These are phyloP conservation scores for Xanthorhoe spadicearia DNA, from an alignment of 2,888 invertebrate genomes.

Conservation along the genomic window DNA sequence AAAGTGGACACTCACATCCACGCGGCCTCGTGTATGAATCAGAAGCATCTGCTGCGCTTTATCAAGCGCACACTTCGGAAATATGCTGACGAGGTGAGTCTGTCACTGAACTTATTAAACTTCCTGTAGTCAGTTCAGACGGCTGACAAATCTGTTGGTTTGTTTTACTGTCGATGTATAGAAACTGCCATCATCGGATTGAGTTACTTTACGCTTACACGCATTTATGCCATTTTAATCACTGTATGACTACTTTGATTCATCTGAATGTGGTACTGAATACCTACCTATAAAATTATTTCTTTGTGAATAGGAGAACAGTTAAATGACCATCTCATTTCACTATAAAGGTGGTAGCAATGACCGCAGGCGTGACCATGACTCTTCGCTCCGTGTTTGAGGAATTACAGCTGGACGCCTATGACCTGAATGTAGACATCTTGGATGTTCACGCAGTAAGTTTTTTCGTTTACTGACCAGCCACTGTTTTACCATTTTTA, in stretches of 20 bases:
- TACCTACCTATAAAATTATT: too few relatives aligned
- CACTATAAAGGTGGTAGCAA: slow-evolving; percentile 52
- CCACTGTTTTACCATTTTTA: neutral
- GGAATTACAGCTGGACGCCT: slow-evolving; percentile 97
- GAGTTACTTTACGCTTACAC: too few relatives aligned
- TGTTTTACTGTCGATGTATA: too few relatives aligned
- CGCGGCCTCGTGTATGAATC: slow-evolving; percentile 99
- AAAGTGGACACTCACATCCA: slow-evolving; percentile 99
- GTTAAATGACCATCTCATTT: neutral
- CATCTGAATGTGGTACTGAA: too few relatives aligned
- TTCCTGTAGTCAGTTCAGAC: too few relatives aligned
- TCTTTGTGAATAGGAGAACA: neutral
- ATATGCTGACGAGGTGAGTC: slow-evolving; percentile 87
- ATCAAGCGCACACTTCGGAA: slow-evolving; percentile 98
- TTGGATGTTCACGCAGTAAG: slow-evolving; percentile 97
- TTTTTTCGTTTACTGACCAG: slow-evolving; percentile 27
- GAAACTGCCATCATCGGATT: neutral
- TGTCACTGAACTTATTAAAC: neutral
- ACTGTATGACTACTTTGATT: too few relatives aligned
- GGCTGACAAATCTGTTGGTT: too few relatives aligned
- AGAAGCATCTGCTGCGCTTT: slow-evolving; percentile 97
- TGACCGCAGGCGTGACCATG: slow-evolving; percentile 87
- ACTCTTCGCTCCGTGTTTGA: slow-evolving; percentile 95
- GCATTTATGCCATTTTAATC: too few relatives aligned
- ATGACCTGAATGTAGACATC: slow-evolving; percentile 98